These are phyloP conservation scores for Fregetta grallaria DNA, from an alignment of 2,113 vertebrate genomes.

Conservation along the genomic window DNA sequence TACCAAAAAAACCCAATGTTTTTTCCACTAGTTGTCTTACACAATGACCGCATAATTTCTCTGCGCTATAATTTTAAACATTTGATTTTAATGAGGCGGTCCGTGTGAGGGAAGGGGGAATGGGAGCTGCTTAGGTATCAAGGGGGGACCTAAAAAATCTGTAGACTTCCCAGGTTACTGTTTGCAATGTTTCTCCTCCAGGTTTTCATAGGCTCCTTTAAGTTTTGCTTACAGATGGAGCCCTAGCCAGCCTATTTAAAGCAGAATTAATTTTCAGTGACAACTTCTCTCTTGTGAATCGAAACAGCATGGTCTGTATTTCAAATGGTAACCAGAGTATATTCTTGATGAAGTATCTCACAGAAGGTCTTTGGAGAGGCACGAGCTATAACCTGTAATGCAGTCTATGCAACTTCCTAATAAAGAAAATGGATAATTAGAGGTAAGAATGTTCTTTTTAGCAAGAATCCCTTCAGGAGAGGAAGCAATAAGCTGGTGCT, in stretches of 20 bases:
- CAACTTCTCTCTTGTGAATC: not conserved
- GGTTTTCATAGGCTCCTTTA: not conserved
- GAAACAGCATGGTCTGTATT: not conserved
- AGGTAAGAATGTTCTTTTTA: not conserved
- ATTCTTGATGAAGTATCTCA: not conserved
- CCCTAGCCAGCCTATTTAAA: not conserved
- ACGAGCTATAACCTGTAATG: not conserved
- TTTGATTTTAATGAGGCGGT: not conserved
- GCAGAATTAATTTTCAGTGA: slow-evolving; percentile 38
- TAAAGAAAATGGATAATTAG: slow-evolving; percentile 5
- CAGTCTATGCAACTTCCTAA: not conserved
- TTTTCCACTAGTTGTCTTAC: not conserved
- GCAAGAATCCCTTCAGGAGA: not conserved
- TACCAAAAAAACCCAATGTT: not conserved
- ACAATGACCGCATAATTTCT: not conserved
- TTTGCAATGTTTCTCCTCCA: not conserved
- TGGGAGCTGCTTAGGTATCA: not conserved
- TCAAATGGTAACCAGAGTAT: not conserved
- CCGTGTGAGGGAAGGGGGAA: not conserved
- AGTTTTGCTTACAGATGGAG: slow-evolving; percentile 4
- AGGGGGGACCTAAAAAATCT: not conserved
- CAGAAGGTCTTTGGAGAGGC: not conserved
- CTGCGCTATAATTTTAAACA: not conserved
- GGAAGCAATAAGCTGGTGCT: not conserved
- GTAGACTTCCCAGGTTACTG: not conserved